These are phyloP conservation scores for Sprattus sprattus DNA, from an alignment of 2,113 vertebrate genomes.

Conservation along the genomic window DNA sequence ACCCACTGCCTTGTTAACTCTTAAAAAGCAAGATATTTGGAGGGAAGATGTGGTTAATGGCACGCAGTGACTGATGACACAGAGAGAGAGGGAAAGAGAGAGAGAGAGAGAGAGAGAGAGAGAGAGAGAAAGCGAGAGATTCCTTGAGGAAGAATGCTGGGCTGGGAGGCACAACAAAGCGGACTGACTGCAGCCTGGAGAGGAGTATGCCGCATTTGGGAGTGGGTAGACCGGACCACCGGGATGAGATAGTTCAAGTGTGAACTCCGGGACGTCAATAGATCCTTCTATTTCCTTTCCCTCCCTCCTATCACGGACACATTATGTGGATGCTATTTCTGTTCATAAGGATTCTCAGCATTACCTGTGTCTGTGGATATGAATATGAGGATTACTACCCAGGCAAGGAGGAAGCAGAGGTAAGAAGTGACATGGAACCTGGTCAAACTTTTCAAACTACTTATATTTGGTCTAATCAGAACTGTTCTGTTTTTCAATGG, in stretches of 20 bases:
- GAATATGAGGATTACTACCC: slow-evolving; percentile 15
- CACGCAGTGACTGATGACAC: not conserved
- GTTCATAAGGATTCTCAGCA: slow-evolving; percentile 23
- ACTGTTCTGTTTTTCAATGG: no score
- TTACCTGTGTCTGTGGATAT: slow-evolving; percentile 10
- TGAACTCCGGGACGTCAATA: slow-evolving; percentile 3
- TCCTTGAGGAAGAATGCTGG: not conserved
- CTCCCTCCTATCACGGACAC: slow-evolving; percentile 23
- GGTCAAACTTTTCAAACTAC: not conserved
- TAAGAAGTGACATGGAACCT: not conserved
- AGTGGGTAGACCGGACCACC: not conserved
- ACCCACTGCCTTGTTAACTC: not conserved
- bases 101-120: not conserved
- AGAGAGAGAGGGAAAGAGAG: not conserved
- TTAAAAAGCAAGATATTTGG: not conserved
- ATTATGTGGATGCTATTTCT: slow-evolving; percentile 38
- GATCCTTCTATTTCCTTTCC: not conserved
- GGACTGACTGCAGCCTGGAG: slow-evolving; percentile 3
- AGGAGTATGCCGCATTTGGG: slow-evolving; percentile 4
- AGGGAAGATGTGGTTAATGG: not conserved
- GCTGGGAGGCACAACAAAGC: slow-evolving; percentile 19
- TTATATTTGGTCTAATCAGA: not conserved
- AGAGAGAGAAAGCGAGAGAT: not conserved
- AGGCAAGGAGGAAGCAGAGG: slow-evolving; percentile 19
- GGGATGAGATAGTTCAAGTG: slow-evolving; percentile 26